Base-by-base conservation (phyloP, 2,113 vertebrate genomes). In the Turnix velox region DNA sequence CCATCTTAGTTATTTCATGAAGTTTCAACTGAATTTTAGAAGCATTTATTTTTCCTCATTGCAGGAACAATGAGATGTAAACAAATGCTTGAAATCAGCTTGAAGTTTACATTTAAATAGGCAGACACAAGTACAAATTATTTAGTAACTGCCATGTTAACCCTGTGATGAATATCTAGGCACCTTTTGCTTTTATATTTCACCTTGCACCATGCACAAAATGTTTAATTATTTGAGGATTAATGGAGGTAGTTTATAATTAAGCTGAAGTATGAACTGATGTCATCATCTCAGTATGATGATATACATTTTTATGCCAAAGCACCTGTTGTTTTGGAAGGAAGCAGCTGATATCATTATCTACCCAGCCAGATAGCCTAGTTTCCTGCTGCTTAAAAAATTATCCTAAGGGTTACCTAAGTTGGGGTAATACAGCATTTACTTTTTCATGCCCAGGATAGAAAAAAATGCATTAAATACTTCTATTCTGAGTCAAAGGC, bases 321-420 rank as follows among this genome's bases (percentile, higher is more conserved):
- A 98, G 99, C 99, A 99, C 99, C 99, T 99, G 99, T 99, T 99
- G 99, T 99, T 99, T 98, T 99, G 98, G 98, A 99, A 98, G 95
- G 97, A 98, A 99, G 98, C 99, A 99, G 99, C 99, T 99, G 99
- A 99, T 99, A 98, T 99, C 99, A 99, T 99, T 99, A 99, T 99
- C 99, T 98, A 98, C 99, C 96, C 99, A 99, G 99, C 98, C 98
- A 98, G 99, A 99, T 98, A 98, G 98, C 98, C 98, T 97, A 97
- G 96, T 97, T 98, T 98, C 99, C 99, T 92, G 99, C 99, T 99
- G 99, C 97, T 98, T 98, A 98, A 98, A 99, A 99, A 98, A 99
- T 99, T 99, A 99, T 99, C 98, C 98, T 98, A 98, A 98, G 98
- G 98, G 97, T 98, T 98, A 98, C 98, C 98, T 98, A 98, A 98